Conservation (phyloP, 2,888 invertebrate species). For the Orthonychiurus folsomi region DNA sequence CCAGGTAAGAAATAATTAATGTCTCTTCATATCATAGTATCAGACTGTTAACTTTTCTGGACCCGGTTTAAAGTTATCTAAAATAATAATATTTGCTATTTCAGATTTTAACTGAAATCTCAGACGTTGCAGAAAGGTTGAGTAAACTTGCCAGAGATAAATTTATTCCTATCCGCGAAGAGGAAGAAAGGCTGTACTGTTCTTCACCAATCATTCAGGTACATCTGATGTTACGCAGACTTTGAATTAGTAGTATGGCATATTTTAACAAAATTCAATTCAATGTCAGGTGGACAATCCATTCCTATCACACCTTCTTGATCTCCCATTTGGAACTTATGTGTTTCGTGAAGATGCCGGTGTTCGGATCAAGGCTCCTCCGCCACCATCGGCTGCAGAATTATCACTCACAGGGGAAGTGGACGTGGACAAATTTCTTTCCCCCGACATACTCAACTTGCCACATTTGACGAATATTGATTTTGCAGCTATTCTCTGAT, state of each 20-base stretch:
- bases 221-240: too few species aligned
- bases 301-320: slow-evolving; percentile 37
- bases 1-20: slow-evolving; percentile 31
- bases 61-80: neutral
- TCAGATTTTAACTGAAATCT: slow-evolving; percentile 27
- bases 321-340: slow-evolving; percentile 39
- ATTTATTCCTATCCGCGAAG: slow-evolving; percentile 37
- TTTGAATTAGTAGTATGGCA: neutral
- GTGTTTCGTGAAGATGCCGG: slow-evolving; percentile 37
- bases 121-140: slow-evolving; percentile 36
- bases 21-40: neutral
- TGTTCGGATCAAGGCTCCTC: slow-evolving; percentile 24
- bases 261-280: slow-evolving; percentile 10
- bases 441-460: slow-evolving; percentile 35
- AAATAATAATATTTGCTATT: slow-evolving; percentile 5
- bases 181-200: slow-evolving; percentile 31
- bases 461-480: slow-evolving; percentile 38
- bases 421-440: slow-evolving; percentile 37
- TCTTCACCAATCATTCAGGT: slow-evolving; percentile 36
- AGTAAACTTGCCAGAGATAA: slow-evolving; percentile 38
- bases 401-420: slow-evolving; percentile 36
- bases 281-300: slow-evolving; percentile 34
- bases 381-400: slow-evolving; percentile 33
- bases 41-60: slow-evolving; percentile 1
- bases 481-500: slow-evolving; percentile 6